Evolutionary conservation across 2,888 invertebrate species (phyloP), one percentile per base, ranked within the genome.

Genomic region (Heteropelma amictum): DNA sequence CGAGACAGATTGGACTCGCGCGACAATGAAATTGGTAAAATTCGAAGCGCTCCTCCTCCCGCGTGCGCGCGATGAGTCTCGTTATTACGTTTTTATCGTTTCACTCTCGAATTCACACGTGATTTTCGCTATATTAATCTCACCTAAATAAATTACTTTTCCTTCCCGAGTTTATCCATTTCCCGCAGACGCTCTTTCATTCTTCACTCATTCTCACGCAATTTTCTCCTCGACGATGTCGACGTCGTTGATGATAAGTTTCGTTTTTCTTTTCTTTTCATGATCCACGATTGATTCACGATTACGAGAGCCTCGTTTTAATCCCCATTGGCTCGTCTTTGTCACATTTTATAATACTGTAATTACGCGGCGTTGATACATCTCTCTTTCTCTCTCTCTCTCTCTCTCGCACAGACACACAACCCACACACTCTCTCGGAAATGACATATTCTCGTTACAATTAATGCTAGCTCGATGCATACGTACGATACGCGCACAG

Each of bases 271-370:
- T 3, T 49, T 61, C 14, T 47, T 28, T 42, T 23, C 30, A 19
- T 51, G 56, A 64, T 35, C 23, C 47, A 17, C 63, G 75, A 75
- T 71, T 49, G 38, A 60, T 40, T 53, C 35, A 38, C 19, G n/a
- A n/a, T n/a, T n/a, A n/a, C n/a, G n/a, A n/a, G n/a, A n/a, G n/a
- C n/a, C n/a, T 42, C 40, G 51, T 58, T 45, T 35, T 45, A 30
- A 60, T 40, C 58, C 35, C 56, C 47, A 35, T 69, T 54, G 38
- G 53, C 64, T 70, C 58, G 58, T 54, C n/a, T n/a, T 65, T 54
- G 35, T 47, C 60, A 74, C 65, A 72, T 72, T 68, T 65, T 74
- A 77, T 77, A 78, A 78, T 78, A 78, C 78, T 78, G 76, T 64
- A 71, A 72, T 77, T 69, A 65, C 64, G 72, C 75, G 63, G 68